These are phyloP conservation scores for Oryzias javanicus DNA, from an alignment of 2,113 vertebrate species.

Conservation along the genomic window DNA sequence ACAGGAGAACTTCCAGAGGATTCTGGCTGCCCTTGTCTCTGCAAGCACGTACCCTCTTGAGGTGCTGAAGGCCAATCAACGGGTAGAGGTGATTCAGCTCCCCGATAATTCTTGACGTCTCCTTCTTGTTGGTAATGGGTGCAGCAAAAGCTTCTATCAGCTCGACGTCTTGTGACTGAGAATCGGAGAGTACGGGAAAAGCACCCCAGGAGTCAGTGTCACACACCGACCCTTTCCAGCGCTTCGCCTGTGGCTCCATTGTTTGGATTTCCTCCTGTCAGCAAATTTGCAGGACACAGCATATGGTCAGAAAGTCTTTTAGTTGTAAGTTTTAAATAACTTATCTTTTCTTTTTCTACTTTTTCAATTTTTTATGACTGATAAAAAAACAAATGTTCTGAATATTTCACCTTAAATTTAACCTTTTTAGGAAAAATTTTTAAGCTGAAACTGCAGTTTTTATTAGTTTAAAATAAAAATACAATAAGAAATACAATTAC, in stretches of 20 bases:
- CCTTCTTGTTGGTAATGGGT: slow-evolving; percentile 79
- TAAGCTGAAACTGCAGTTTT: no score
- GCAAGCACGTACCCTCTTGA: slow-evolving; percentile 83
- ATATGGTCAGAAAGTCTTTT: slow-evolving; percentile 5
- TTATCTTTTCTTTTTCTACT: no score
- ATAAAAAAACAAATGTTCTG: no score
- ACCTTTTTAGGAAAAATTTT: no score
- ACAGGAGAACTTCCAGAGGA: slow-evolving; percentile 81
- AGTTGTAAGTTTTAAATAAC: neutral
- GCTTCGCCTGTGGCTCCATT: slow-evolving; percentile 78
- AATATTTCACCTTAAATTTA: no score
- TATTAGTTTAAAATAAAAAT: no score
- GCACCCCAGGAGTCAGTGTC: slow-evolving; percentile 66
- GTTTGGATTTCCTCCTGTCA: slow-evolving; percentile 32
- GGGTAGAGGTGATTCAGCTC: slow-evolving; percentile 74
- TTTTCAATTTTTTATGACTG: no score
- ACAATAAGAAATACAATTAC: no score
- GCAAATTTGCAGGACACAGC: slow-evolving; percentile 10
- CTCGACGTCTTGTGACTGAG: slow-evolving; percentile 70
- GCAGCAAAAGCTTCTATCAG: slow-evolving; percentile 79
- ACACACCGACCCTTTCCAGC: slow-evolving; percentile 37
- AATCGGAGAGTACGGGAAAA: slow-evolving; percentile 82
- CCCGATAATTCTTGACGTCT: slow-evolving; percentile 80
- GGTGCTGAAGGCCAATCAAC: slow-evolving; percentile 71
- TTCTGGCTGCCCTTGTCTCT: slow-evolving; percentile 46